Evolutionary conservation across 2,888 invertebrate genomes (phyloP).

Genomic region (Stegana nigrithorax): DNA sequence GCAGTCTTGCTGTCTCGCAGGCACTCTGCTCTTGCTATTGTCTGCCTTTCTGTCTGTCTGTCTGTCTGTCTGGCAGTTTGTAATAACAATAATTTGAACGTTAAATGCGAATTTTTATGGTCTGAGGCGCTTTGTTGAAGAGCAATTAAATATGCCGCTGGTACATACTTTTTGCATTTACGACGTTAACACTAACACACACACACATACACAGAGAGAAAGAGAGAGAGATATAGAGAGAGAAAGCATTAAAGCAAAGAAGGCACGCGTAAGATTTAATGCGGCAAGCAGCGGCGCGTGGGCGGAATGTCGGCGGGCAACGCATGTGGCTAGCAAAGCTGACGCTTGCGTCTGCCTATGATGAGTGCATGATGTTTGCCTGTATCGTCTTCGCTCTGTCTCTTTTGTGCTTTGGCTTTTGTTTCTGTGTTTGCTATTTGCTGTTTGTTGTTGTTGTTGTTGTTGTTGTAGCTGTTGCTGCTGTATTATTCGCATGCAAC

Average conservation of each 20-base stretch:
- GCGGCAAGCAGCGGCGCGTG: not conserved
- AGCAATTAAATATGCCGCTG: constrained; percentile 57
- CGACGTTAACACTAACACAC: constrained; percentile 48
- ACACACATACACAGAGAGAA: not conserved
- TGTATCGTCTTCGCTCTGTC: too few relatives aligned
- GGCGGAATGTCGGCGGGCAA: not conserved
- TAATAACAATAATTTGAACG: constrained; percentile 17
- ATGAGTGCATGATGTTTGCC: not conserved
- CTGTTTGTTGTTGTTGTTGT: too few relatives aligned
- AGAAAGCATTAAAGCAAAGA: not conserved
- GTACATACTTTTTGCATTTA: constrained; percentile 39
- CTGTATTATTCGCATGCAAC: constrained; percentile 1
- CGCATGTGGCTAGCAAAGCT: not conserved
- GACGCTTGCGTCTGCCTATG: not conserved
- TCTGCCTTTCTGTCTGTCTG: too few relatives aligned
- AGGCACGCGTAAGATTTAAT: constrained; percentile 5
- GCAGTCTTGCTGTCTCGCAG: not conserved
- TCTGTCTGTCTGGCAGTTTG: too few relatives aligned
- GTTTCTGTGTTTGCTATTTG: too few relatives aligned
- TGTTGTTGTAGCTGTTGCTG: too few relatives aligned
- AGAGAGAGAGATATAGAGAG: not conserved
- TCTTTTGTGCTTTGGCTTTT: too few relatives aligned
- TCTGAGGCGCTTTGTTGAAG: constrained; percentile 42
- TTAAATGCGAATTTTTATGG: constrained; percentile 10
- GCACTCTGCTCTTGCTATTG: too few relatives aligned